A percentile compares a stretch with the other conserved stretches of the same genome.
These are phyloP conservation scores for Drosophila meridiana DNA, from an alignment of 2,888 invertebrate species.

Conservation along the genomic window DNA sequence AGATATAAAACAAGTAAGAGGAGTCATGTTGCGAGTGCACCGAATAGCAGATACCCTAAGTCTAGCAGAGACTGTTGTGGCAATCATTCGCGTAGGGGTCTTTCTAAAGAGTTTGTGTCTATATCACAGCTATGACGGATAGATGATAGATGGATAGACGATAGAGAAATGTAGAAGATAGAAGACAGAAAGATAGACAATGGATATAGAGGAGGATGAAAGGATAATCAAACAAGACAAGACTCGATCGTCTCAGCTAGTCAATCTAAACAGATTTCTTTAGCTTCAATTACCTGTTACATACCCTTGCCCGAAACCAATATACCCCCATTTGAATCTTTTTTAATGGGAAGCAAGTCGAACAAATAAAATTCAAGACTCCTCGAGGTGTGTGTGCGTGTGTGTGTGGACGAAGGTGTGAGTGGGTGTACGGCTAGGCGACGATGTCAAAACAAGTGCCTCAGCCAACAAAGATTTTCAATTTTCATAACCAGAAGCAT, in stretches of 20 bases:
- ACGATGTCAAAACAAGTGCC: constrained; percentile 15
- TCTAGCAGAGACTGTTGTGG: background rate
- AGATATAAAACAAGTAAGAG: background rate
- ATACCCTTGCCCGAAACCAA: background rate
- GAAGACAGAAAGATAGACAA: background rate
- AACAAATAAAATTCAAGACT: constrained; percentile 52
- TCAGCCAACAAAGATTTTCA: constrained; percentile 65
- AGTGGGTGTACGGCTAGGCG: background rate
- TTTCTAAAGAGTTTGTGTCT: too few relatives aligned
- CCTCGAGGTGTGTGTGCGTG: background rate
- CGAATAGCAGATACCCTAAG: background rate
- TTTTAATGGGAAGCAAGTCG: background rate
- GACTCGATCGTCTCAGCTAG: background rate
- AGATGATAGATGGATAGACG: background rate
- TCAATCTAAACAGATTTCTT: background rate
- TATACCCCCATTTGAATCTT: background rate
- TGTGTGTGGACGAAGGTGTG: background rate
- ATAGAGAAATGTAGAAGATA: background rate
- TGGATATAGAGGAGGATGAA: background rate
- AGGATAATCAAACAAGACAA: background rate
- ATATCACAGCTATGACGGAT: background rate
- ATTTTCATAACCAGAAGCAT: constrained; percentile 65
- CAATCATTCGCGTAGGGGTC: too few relatives aligned
- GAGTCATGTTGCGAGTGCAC: too few relatives aligned
- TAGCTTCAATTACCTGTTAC: background rate